Percentiles rank a stretch among this genome's conserved stretches.
Conservation (phyloP, 1,140 invertebrate genomes). For the Achroia grisella region DNA sequence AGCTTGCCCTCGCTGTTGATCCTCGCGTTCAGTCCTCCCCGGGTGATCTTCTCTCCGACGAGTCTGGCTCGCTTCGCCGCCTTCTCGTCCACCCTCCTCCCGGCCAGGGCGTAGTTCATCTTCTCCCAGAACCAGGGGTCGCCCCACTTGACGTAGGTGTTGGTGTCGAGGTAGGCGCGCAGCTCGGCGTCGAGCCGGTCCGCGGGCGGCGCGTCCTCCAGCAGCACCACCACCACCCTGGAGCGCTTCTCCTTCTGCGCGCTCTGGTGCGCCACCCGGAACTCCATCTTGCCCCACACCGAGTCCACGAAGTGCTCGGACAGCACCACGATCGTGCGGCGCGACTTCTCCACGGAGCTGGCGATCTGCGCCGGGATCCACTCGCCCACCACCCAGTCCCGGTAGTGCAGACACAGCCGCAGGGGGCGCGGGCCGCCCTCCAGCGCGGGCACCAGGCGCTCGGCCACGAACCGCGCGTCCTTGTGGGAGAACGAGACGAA, state of each 20-base stretch:
- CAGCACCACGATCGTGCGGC: constrained; percentile 87
- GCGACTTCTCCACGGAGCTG: constrained; percentile 84
- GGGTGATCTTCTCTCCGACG: neutral
- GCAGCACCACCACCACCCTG: constrained; percentile 85
- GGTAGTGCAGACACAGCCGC: constrained; percentile 5
- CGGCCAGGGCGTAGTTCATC: constrained; percentile 80
- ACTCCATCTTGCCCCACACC: constrained; percentile 88
- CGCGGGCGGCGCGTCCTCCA: constrained; percentile 79
- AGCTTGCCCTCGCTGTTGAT: neutral
- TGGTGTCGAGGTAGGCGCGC: constrained; percentile 84
- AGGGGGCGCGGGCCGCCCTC: neutral
- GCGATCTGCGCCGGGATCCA: constrained; percentile 7
- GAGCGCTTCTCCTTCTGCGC: constrained; percentile 82
- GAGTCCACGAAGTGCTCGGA: constrained; percentile 88
- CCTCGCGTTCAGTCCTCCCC: neutral
- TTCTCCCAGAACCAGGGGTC: constrained; percentile 93
- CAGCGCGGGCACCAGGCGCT: neutral
- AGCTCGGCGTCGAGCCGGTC: constrained; percentile 83
- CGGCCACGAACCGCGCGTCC: constrained; percentile 2
- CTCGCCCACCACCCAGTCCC: constrained; percentile 5
- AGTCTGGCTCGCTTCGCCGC: too few species aligned
- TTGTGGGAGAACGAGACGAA: constrained; percentile 75
- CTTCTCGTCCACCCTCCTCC: neutral
- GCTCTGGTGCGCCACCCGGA: constrained; percentile 83
- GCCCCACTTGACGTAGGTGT: constrained; percentile 91